Percentiles rank a stretch among this genome's conserved stretches.
These are phyloP conservation scores for Felis chaus DNA, from an alignment of 2,113 vertebrate species.

Conservation along the genomic window DNA sequence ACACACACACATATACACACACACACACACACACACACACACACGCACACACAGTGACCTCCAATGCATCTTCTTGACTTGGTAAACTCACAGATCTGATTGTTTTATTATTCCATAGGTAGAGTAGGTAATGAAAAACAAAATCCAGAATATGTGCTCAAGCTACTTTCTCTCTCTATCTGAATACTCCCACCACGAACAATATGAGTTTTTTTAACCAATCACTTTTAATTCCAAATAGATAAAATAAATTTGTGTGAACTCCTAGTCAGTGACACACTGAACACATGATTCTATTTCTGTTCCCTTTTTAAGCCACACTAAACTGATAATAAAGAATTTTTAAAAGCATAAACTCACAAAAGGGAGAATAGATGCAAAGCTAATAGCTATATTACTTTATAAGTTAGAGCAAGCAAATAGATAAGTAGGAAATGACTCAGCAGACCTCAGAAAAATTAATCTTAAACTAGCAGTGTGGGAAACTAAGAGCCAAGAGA, in stretches of 20 bases:
- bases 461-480: background rate
- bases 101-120: background rate
- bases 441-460: background rate
- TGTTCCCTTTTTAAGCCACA: background rate
- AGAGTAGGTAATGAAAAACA: background rate
- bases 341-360: background rate
- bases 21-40: too few relatives aligned
- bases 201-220: background rate
- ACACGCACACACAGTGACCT: background rate
- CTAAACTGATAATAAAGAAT: background rate
- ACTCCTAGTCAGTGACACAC: background rate
- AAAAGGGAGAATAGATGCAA: background rate
- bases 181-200: background rate
- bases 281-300: background rate
- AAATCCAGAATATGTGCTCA: background rate
- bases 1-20: too few relatives aligned
- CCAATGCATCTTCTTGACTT: background rate
- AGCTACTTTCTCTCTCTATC: background rate
- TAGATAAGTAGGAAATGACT: conserved; percentile 4
- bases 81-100: background rate
- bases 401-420: conserved; percentile 34
- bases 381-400: conserved; percentile 2
- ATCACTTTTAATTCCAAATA: conserved; percentile 10
- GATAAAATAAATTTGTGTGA: conserved; percentile 23
- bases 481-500: background rate